Conservation (phyloP, 2,888 invertebrate genomes). For the Limenitis camilla region DNA sequence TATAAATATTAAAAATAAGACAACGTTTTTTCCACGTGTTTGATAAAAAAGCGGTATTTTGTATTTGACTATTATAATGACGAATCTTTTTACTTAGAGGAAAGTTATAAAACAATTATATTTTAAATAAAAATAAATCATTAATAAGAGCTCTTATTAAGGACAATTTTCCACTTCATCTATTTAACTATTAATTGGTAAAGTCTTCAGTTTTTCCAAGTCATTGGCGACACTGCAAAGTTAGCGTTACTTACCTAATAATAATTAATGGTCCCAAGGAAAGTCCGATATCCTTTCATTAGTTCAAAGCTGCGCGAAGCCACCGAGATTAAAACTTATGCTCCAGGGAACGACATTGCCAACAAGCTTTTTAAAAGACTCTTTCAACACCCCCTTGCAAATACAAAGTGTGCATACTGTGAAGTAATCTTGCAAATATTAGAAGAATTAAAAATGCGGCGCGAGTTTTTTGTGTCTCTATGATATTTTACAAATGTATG, state of each 20-base stretch:
- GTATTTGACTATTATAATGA: too few species aligned
- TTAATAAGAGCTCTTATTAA: constrained; percentile 28
- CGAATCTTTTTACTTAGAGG: too few species aligned
- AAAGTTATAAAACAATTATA: not conserved
- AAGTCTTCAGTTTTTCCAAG: constrained; percentile 63
- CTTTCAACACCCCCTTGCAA: constrained; percentile 45
- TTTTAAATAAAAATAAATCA: not conserved
- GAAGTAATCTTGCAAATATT: constrained; percentile 23
- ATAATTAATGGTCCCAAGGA: constrained; percentile 69
- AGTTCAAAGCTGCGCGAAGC: constrained; percentile 52
- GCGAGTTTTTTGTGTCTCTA: not conserved
- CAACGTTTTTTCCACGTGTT: too few species aligned
- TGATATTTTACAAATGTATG: not conserved
- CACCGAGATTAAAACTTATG: constrained; percentile 69
- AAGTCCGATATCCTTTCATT: constrained; percentile 74
- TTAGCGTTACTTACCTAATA: constrained; percentile 66
- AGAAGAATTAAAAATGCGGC: not conserved
- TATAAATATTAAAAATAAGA: too few species aligned
- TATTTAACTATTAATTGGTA: constrained; percentile 53
- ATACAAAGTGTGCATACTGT: constrained; percentile 37
- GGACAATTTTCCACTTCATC: constrained; percentile 38
- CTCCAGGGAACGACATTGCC: constrained; percentile 43
- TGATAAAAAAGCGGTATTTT: too few species aligned
- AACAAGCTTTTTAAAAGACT: constrained; percentile 45
- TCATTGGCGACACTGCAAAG: constrained; percentile 57